Evolutionary conservation across 2,797 vertebrate genomes (phyloP), one percentile per base, ranked within the genome.

Genomic region (Periparus ater): DNA sequence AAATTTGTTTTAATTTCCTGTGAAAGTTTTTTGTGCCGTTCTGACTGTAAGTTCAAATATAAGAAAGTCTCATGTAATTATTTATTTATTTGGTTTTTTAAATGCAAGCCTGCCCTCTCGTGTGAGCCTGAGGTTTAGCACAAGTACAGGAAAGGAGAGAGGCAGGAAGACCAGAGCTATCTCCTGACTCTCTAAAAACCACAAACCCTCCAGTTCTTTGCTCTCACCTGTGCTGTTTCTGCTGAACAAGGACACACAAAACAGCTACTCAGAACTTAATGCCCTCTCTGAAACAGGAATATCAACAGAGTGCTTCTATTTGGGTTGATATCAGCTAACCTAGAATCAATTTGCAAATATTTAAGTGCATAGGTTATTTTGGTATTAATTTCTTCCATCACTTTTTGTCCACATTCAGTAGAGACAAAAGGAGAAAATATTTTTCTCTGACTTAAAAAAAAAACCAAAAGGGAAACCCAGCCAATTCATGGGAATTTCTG

Each of bases 61-160:
- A 89, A 36, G 36, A 68, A 88, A 62, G 89, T 40, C 75, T 88
- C 76, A 66, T 51, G 54, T 48, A 54, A 36, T 32, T 45, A 25
- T 66, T 68, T 34, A 68, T 72, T 34, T 40, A 13, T 34, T 82
- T 42, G 14, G 2, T 42, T 38, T 40, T 81, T 17, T 2, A 15
- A 89, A 63, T 77, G 89, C 91, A 95, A 97, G 73, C 77, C 96
- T 96, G 97, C 97, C 98, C 97, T 83, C 98, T 98, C 25, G 96
- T 95, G 97, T 34, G 55, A 65, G 74, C 13, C 13, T 26, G 70
- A n/a, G 27, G 85, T 29, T 65, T 54, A 77, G 71, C 89, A 65
- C 2, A 26, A 29, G 34, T 38, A 18, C 27, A 36, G 25, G 4
- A n/a, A 55, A 26, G 11, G 55, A 48, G 38, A 47, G 20, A 84